Base-by-base conservation (phyloP, 1,140 invertebrate genomes). In the Melanaphis sacchari region DNA sequence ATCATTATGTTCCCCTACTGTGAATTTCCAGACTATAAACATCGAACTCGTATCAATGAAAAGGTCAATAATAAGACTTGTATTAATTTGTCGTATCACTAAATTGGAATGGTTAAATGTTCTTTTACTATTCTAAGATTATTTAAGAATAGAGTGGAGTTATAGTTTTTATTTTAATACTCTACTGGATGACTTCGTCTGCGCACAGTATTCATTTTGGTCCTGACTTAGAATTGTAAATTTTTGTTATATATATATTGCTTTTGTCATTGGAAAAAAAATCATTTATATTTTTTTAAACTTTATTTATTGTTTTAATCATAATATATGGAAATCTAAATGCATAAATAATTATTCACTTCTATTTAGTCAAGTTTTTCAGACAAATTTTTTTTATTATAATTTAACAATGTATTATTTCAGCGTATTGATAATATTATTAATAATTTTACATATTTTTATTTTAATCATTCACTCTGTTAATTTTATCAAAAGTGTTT, bases 1-100 rank as follows among this genome's bases (percentile, higher is more conserved):
- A 76, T 76, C 59, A 76, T 76, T n/a, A 76, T 18, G 3, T 66
- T 18, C 31, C 31, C 59, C 59, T 76, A 76, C 59, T 76, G 1
- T n/a, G 15, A n/a, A 6, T 5, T 11, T n/a, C 59, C 31, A 6
- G 5, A 76, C 59, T 76, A 31, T 76, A 21, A 76, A 31, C 31
- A 76, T 36, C n/a, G 31, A n/a, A 76, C 59, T 76, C 59, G 31
- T 76, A n/a, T 76, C 31, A 15, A 76, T 5, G 59, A 76, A 76
- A n/a, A 76, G 59, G 59, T 76, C 59, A n/a, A 76, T 76, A 76
- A 76, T 76, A 2, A 15, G 11, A 66, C 59, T 15, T n/a, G 4
- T n/a, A n/a, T 66, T 66, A n/a, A 66, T 76, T n/a, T 76, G 59
- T 76, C 31, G n/a, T n/a, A 76, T 76, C 59, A n/a, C 59, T 76